Evolutionary conservation across 1,140 invertebrate genomes (phyloP).

Genomic region (Cyrtorhinus lividipennis): DNA sequence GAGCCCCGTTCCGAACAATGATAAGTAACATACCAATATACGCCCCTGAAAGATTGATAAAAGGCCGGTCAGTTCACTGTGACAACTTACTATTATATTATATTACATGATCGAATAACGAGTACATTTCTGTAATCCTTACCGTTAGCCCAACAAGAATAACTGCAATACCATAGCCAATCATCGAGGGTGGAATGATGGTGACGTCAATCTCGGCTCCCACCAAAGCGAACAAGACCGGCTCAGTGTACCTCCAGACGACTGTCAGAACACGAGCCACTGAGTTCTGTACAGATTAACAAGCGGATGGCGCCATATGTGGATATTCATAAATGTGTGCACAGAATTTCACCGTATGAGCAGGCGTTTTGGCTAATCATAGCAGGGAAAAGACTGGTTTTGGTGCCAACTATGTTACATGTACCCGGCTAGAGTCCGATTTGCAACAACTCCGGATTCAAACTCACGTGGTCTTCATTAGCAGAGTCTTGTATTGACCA

Average conservation of each 20-base stretch:
- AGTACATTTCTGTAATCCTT: constrained; percentile 14
- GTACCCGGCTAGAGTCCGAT: too few relatives aligned
- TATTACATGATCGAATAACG: not conserved
- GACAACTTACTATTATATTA: not conserved
- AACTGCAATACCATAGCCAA: constrained; percentile 1
- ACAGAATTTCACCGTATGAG: too few relatives aligned
- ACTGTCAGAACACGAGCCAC: constrained; percentile 35
- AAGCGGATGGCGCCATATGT: too few relatives aligned
- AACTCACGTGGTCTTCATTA: too few relatives aligned
- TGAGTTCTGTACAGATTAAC: constrained; percentile 33
- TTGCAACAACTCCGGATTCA: too few relatives aligned
- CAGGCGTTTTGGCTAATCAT: too few relatives aligned
- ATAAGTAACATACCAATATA: constrained; percentile 40
- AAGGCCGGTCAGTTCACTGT: too few relatives aligned
- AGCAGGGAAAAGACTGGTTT: too few relatives aligned
- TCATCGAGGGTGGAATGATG: constrained; percentile 4
- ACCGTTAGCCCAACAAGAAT: constrained; percentile 14
- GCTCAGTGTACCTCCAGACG: constrained; percentile 54
- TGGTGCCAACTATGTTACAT: too few relatives aligned
- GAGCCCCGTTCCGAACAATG: constrained; percentile 41
- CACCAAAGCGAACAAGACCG: constrained; percentile 53
- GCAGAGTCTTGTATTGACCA: too few relatives aligned
- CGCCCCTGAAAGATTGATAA: constrained; percentile 37
- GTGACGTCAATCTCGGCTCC: constrained; percentile 44
- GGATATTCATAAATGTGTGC: too few relatives aligned